Conservation (phyloP, 2,888 invertebrate genomes). For the Clivina fossor region DNA sequence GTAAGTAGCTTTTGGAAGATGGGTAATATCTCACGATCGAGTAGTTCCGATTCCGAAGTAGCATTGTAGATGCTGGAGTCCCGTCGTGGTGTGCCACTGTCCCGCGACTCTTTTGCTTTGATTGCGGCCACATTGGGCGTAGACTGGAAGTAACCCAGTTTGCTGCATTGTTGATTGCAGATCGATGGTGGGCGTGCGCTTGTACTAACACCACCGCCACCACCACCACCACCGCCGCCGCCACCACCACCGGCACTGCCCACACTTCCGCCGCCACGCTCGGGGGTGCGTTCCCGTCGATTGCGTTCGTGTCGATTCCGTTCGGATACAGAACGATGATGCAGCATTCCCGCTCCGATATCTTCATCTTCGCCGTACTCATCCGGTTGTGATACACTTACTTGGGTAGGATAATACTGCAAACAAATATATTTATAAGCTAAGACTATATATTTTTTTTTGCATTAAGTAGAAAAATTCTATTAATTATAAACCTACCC, state of each 20-base stretch:
- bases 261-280: conserved; percentile 39
- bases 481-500: conserved; percentile 20
- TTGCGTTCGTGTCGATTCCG: conserved; percentile 48
- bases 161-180: conserved; percentile 52
- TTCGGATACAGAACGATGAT: conserved; percentile 52
- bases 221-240: no score
- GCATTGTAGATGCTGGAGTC: conserved; percentile 65
- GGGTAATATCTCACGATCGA: conserved; percentile 81
- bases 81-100: neutral
- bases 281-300: conserved; percentile 47
- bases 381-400: conserved; percentile 44
- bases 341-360: conserved; percentile 49
- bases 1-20: conserved; percentile 90
- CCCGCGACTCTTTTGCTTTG: conserved; percentile 45
- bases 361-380: conserved; percentile 45
- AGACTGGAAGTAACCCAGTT: conserved; percentile 60
- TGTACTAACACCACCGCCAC: conserved; percentile 40
- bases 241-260: no score
- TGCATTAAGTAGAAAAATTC: neutral
- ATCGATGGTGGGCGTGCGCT: conserved; percentile 44
- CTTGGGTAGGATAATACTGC: no score
- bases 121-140: conserved; percentile 63
- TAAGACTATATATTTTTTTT: no score
- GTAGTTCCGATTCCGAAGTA: conserved; percentile 79
- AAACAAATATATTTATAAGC: conserved; percentile 15